Evolutionary conservation across 1,140 invertebrate species (phyloP), one percentile per base, ranked within the genome.

Genomic region (Solenopsis invicta): DNA sequence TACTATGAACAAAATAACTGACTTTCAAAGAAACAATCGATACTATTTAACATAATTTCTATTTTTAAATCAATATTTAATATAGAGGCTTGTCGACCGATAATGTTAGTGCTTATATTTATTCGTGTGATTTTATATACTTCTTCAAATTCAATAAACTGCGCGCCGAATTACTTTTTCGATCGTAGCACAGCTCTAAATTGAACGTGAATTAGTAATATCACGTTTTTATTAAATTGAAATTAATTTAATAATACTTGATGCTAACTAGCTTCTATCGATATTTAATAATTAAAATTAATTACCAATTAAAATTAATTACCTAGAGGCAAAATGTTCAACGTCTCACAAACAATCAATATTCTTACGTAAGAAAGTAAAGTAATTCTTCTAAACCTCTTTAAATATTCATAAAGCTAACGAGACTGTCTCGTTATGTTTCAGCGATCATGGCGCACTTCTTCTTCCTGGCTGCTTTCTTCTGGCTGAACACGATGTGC

Each of bases 401-500:
- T 69, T 54, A 71, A 69, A 62, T 37, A 21, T 54, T n/a, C 9
- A 52, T 52, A 64, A 81, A 87, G 50, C 18, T 86, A 90, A 85
- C 75, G 37, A 88, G 86, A 16, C 12, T 37, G 24, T 87, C 34
- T 89, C 76, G 56, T 95, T 95, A 95, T 95, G 93, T 97, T 96
- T 93, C 97, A 96, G 98, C 98, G 72, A 96, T 98, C 64, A 96
- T 97, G 90, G 98, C 98, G 96, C 99, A 99, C 94, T 99, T 99
- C 96, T 98, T 98, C 95, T 99, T 99, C 95, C 96, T 99, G 92
- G 97, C 98, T 41, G 98, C 98, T 85, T 99, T 99, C 96, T 99
- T 99, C 94, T 99, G 99, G 99, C 97, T 99, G 81, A 98, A 98
- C 95, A 98, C 98, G 56, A 99, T 99, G 98, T 98, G 98, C 94